These are phyloP conservation scores for Drosophila cardini DNA, from an alignment of 1,140 invertebrate genomes.

Conservation along the genomic window DNA sequence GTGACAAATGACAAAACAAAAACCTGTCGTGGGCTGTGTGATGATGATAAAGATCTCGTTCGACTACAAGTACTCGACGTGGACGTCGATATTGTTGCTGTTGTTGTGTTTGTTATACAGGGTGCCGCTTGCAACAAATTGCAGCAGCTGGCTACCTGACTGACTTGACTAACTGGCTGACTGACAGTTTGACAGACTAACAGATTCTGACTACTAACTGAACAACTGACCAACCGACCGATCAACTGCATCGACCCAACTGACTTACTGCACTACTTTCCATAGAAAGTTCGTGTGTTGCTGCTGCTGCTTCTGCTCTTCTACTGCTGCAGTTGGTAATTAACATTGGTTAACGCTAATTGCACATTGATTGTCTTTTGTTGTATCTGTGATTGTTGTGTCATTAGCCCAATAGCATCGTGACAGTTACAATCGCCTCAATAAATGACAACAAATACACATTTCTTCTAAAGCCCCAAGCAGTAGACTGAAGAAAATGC, in stretches of 20 bases:
- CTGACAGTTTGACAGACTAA: slow-evolving; percentile 31
- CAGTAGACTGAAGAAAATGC: not conserved
- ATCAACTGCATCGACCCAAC: slow-evolving; percentile 43
- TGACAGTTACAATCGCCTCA: slow-evolving; percentile 5
- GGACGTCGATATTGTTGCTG: not conserved
- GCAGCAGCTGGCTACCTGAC: slow-evolving; percentile 60
- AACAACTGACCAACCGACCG: slow-evolving; percentile 46
- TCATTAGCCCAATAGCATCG: slow-evolving; percentile 19
- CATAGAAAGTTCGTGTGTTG: slow-evolving; percentile 58
- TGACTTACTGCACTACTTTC: slow-evolving; percentile 68
- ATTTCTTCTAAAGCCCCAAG: slow-evolving; percentile 9
- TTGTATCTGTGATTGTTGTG: slow-evolving; percentile 48
- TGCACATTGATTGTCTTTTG: slow-evolving; percentile 77
- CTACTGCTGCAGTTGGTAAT: slow-evolving; percentile 40
- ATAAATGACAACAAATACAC: slow-evolving; percentile 21
- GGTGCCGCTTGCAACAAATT: slow-evolving; percentile 74
- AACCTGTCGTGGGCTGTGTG: slow-evolving; percentile 82
- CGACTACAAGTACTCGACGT: slow-evolving; percentile 21
- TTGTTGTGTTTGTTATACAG: slow-evolving; percentile 52
- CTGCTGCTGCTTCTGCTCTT: not conserved
- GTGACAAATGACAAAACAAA: slow-evolving; percentile 84
- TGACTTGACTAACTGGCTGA: slow-evolving; percentile 40
- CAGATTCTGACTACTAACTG: slow-evolving; percentile 16
- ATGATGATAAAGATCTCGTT: slow-evolving; percentile 82
- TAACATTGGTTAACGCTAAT: slow-evolving; percentile 67